A percentile compares a stretch with the other conserved stretches of the same genome.
phyloP scores from a whole-genome alignment of 2,797 vertebrate species.

The Masticophis lateralis region DNA sequence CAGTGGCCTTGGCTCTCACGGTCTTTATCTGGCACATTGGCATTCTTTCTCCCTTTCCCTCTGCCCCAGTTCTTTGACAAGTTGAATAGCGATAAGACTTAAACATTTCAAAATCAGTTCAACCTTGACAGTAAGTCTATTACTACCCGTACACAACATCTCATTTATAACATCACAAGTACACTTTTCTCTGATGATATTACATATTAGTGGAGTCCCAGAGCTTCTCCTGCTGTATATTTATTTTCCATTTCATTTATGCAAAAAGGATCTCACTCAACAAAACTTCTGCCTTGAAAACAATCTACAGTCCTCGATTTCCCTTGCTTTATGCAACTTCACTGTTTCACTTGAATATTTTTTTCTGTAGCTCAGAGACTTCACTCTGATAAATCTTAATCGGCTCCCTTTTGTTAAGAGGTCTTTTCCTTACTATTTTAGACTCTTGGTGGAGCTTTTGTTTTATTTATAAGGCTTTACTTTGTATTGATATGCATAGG shows the following conservation, averaged over 20 bases:
- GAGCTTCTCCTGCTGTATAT: slow-evolving; percentile 13
- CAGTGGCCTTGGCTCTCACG: too few relatives aligned
- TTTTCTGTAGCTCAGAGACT: slow-evolving; percentile 28
- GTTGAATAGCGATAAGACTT: too few relatives aligned
- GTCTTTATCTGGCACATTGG: too few relatives aligned
- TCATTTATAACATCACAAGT: neutral
- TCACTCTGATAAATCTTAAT: slow-evolving; percentile 41
- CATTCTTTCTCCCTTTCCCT: too few relatives aligned
- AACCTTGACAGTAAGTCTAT: too few relatives aligned
- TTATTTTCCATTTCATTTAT: slow-evolving; percentile 41
- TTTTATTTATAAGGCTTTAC: slow-evolving; percentile 56
- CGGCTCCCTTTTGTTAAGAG: slow-evolving; percentile 27
- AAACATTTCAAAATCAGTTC: too few relatives aligned
- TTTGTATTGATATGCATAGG: slow-evolving; percentile 4
- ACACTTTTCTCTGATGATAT: neutral
- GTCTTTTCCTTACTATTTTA: slow-evolving; percentile 25
- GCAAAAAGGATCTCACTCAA: slow-evolving; percentile 28
- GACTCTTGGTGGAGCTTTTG: slow-evolving; percentile 61
- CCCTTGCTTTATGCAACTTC: too few relatives aligned
- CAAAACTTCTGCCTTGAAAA: neutral
- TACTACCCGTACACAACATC: too few relatives aligned
- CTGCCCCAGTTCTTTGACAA: too few relatives aligned
- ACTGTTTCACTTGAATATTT: slow-evolving; percentile 17
- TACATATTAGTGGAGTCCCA: neutral
- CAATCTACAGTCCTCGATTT: slow-evolving; percentile 32